Conservation (phyloP, 2,888 invertebrate species). For the Thalpophila matura region DNA sequence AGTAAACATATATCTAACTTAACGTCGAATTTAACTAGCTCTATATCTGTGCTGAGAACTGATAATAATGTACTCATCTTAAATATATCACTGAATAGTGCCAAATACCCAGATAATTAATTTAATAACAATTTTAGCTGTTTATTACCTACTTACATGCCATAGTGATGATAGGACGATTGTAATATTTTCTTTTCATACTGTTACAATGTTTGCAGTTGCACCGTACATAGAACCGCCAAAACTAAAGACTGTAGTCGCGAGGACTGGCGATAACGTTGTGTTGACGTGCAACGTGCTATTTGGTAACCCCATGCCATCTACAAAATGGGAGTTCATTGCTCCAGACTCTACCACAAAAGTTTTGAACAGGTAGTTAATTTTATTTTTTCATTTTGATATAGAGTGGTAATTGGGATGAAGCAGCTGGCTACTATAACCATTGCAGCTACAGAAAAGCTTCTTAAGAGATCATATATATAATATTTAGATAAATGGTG, state of each 20-base stretch:
- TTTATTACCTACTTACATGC: not conserved
- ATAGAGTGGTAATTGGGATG: no score
- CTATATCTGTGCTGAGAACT: no score
- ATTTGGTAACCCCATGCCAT: constrained; percentile 76
- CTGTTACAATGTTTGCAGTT: constrained; percentile 69
- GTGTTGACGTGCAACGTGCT: constrained; percentile 71
- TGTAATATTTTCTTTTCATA: not conserved
- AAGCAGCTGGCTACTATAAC: no score
- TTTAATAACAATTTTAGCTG: not conserved
- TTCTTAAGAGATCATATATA: no score
- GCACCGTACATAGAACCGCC: constrained; percentile 77
- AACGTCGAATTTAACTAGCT: no score
- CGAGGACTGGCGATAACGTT: constrained; percentile 63
- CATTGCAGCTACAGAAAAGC: no score
- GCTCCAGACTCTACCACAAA: constrained; percentile 65
- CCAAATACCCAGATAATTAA: no score
- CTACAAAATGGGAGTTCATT: constrained; percentile 77
- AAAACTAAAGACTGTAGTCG: constrained; percentile 51
- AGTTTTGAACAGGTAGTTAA: constrained; percentile 68
- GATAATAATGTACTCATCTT: no score
- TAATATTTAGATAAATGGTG: no score
- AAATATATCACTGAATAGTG: no score
- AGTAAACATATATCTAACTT: no score
- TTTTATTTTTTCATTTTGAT: no score
- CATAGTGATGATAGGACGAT: not conserved